These are phyloP conservation scores for Enteromius argenteus DNA, from an alignment of 2,797 vertebrate species.

Conservation along the genomic window DNA sequence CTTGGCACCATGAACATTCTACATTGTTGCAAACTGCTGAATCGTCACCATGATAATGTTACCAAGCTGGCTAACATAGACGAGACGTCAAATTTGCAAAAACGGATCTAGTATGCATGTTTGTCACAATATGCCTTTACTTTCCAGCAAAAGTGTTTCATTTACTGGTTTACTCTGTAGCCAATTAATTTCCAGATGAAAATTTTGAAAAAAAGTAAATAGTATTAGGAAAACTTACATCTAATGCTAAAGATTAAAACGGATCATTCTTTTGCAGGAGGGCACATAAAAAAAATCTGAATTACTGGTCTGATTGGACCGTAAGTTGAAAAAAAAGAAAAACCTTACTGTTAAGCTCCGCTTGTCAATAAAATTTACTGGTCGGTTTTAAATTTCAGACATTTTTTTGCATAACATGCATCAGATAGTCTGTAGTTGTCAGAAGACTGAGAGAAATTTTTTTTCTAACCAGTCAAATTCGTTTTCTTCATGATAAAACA, in stretches of 20 bases:
- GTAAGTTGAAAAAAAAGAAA: not conserved
- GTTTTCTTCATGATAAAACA: not conserved
- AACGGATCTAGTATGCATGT: not conserved
- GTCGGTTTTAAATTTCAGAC: not conserved
- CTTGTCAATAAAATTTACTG: not conserved
- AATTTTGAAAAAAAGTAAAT: not conserved
- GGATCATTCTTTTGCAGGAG: not conserved
- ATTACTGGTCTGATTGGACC: not conserved
- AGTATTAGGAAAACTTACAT: not conserved
- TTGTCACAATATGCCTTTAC: not conserved
- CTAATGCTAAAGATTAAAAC: not conserved
- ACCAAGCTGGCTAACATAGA: not conserved
- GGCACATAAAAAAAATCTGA: not conserved
- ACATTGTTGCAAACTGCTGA: conserved; percentile 1
- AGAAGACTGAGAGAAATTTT: not conserved
- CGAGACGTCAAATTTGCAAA: not conserved
- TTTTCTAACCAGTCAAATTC: not conserved
- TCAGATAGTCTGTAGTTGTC: not conserved
- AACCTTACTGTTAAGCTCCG: not conserved
- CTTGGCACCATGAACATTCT: not conserved
- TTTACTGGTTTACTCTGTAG: not conserved
- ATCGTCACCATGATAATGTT: not conserved
- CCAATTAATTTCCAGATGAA: not conserved
- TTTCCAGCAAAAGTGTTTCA: not conserved
- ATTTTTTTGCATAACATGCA: not conserved